These are phyloP conservation scores for Zophobas atratus DNA, from an alignment of 1,140 invertebrate genomes.

Conservation along the genomic window DNA sequence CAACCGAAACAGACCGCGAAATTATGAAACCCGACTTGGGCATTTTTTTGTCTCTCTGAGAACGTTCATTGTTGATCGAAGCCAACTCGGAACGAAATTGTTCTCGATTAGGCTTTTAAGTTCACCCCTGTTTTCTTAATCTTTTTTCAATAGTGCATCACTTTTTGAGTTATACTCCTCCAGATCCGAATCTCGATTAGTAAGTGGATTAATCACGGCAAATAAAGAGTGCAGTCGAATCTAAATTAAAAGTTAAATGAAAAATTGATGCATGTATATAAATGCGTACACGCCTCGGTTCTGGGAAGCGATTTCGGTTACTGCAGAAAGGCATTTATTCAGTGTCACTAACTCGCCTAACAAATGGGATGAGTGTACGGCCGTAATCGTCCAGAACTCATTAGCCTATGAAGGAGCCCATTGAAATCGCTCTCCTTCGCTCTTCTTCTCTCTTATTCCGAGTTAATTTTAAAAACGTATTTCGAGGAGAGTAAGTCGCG, in stretches of 20 bases:
- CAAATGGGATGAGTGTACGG: slow-evolving; percentile 64
- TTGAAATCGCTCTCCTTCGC: slow-evolving; percentile 56
- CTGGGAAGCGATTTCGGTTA: slow-evolving; percentile 36
- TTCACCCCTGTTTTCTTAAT: too few species aligned
- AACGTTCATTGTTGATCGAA: too few species aligned
- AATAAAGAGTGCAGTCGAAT: slow-evolving; percentile 1
- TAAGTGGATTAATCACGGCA: slow-evolving; percentile 52
- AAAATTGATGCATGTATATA: slow-evolving; percentile 26
- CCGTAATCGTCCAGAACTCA: slow-evolving; percentile 64
- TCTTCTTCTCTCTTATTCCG: slow-evolving; percentile 5
- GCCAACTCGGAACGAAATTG: too few species aligned
- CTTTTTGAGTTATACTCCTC: too few species aligned
- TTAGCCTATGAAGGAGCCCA: slow-evolving; percentile 65
- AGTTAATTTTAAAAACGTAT: slow-evolving; percentile 67
- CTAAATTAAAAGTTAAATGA: slow-evolving; percentile 40
- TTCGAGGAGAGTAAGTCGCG: slow-evolving; percentile 56
- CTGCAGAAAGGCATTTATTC: slow-evolving; percentile 60
- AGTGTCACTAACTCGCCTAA: slow-evolving; percentile 63
- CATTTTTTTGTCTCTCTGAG: too few species aligned
- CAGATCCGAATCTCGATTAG: too few species aligned
- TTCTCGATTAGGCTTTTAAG: too few species aligned
- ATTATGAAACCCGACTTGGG: too few species aligned
- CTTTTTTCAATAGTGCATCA: too few species aligned
- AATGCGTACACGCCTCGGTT: slow-evolving; percentile 29
- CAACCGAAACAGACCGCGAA: too few species aligned